Evolutionary conservation across 1,140 invertebrate species (phyloP).

Genomic region (Sycophila sp.): DNA sequence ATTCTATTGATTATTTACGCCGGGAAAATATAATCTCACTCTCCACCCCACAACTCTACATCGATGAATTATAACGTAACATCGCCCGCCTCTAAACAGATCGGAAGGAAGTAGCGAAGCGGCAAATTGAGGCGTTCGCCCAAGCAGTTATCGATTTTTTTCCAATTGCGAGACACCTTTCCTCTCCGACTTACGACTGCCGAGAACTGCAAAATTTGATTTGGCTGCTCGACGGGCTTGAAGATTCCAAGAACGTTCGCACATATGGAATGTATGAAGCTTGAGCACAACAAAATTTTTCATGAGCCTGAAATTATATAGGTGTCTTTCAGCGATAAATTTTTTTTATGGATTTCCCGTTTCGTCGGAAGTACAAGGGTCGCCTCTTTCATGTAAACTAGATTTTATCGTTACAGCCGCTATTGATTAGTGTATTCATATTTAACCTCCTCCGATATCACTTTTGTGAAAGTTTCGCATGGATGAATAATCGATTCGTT

Average conservation of each 20-base stretch:
- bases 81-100: no score
- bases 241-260: neutral
- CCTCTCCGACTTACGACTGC: neutral
- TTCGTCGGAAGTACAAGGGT: no score
- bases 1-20: no score
- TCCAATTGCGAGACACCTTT: neutral
- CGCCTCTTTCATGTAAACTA: no score
- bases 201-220: conserved; percentile 4
- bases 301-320: no score
- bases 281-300: neutral
- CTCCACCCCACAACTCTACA: no score
- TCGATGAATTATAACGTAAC: conserved; percentile 19
- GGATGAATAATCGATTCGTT: no score
- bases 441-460: no score
- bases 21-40: no score
- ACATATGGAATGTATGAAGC: neutral
- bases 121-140: conserved; percentile 34
- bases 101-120: conserved; percentile 15
- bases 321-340: conserved; percentile 13
- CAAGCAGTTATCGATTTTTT: neutral
- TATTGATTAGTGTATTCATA: no score
- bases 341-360: neutral
- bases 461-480: no score
- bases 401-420: no score
- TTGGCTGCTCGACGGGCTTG: neutral